Percentiles rank a stretch among this genome's conserved stretches.
Conservation (phyloP, 2,888 invertebrate genomes). For the Netelia inedita region DNA sequence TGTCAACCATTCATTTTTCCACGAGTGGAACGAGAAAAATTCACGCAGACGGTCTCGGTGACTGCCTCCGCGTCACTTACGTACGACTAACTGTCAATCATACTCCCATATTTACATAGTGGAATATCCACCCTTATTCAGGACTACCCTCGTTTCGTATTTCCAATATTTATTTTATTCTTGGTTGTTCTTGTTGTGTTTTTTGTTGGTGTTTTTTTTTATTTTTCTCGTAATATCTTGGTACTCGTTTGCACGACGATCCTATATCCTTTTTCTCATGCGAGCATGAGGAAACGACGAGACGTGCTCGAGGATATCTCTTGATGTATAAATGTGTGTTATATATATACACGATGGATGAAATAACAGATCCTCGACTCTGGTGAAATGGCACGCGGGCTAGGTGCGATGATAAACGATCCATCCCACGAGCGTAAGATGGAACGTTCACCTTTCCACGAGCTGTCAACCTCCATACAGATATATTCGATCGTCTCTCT, state of each 20-base stretch:
- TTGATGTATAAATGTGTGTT: constrained; percentile 50
- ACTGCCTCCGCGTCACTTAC: constrained; percentile 16
- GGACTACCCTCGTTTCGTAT: constrained; percentile 11
- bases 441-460: constrained; percentile 71
- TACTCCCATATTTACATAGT: not conserved
- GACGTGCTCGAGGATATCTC: constrained; percentile 22
- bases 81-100: constrained; percentile 35
- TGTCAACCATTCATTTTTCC: constrained; percentile 31
- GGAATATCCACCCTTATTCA: constrained; percentile 6
- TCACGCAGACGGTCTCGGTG: constrained; percentile 21
- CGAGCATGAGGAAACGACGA: constrained; percentile 15
- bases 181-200: not conserved
- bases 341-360: constrained; percentile 72
- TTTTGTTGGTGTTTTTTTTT: too few species aligned
- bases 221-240: constrained; percentile 40
- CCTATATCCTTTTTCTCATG: constrained; percentile 22
- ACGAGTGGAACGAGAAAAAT: constrained; percentile 3
- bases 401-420: constrained; percentile 77
- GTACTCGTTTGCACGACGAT: constrained; percentile 41
- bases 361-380: constrained; percentile 65
- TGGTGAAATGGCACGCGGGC: constrained; percentile 60
- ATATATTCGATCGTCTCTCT: constrained; percentile 61
- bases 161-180: constrained; percentile 56
- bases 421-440: constrained; percentile 71
- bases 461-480: constrained; percentile 54